These are phyloP conservation scores for Dasyurus viverrinus DNA, from an alignment of 2,113 vertebrate genomes.

Conservation along the genomic window DNA sequence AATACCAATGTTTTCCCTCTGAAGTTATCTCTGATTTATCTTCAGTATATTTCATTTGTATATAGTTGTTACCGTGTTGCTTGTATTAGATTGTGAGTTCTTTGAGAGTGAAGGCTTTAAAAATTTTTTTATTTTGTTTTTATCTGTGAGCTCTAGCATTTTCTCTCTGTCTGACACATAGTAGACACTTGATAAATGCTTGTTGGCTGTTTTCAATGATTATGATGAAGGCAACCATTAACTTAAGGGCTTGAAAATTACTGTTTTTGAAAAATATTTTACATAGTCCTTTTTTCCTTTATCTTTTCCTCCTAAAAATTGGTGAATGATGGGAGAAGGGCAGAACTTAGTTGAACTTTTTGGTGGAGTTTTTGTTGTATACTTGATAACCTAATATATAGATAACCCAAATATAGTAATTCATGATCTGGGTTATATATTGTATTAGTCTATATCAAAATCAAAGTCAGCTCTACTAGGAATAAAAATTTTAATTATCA, in stretches of 20 bases:
- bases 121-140: not conserved
- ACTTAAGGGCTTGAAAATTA: not conserved
- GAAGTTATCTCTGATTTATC: not conserved
- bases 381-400: not conserved
- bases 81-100: not conserved
- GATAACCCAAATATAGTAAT: not conserved
- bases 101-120: not conserved
- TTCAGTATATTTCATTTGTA: not conserved
- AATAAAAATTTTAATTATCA: not conserved
- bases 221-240: not conserved
- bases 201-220: not conserved
- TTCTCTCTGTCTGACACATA: not conserved
- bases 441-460: not conserved
- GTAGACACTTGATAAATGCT: not conserved
- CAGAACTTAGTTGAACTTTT: not conserved
- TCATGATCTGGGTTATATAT: not conserved
- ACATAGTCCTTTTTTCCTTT: not conserved
- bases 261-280: not conserved
- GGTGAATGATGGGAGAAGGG: not conserved
- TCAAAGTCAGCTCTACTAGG: not conserved
- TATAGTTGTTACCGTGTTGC: not conserved
- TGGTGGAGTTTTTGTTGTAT: not conserved
- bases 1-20: not conserved
- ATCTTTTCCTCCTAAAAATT: not conserved
- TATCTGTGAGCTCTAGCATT: not conserved